A percentile compares a stretch with the other conserved stretches of the same genome.
Evolutionary conservation across 1,140 invertebrate species (phyloP).

Genomic region (Euschistus heros): DNA sequence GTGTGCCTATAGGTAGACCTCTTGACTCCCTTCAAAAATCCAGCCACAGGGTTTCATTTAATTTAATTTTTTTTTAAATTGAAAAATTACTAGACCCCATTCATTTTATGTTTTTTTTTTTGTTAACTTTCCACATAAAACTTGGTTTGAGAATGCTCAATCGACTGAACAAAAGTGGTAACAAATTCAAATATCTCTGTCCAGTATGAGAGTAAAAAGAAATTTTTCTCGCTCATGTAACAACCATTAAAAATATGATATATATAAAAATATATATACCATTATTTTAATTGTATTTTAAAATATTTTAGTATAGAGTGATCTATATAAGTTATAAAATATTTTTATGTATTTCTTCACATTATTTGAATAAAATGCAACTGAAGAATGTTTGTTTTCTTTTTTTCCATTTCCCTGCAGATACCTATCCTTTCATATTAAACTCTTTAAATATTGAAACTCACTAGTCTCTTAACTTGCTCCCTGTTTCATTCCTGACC

Average conservation of each 20-base stretch:
- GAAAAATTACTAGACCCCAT: not conserved
- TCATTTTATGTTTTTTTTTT: not conserved
- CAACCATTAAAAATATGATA: constrained; percentile 16
- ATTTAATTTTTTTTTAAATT: not conserved
- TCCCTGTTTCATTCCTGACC: too few species aligned
- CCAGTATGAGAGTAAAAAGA: constrained; percentile 10
- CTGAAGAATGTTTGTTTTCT: not conserved
- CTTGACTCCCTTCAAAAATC: not conserved
- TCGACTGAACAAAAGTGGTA: constrained; percentile 11
- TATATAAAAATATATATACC: constrained; percentile 18
- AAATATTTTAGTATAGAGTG: constrained; percentile 20
- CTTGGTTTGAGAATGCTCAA: constrained; percentile 14
- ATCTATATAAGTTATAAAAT: constrained; percentile 19
- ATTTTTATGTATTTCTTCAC: constrained; percentile 21
- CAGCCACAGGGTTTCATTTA: not conserved
- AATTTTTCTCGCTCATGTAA: constrained; percentile 18
- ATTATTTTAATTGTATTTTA: constrained; percentile 20
- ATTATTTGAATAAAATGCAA: constrained; percentile 21
- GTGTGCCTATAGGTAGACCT: too few species aligned
- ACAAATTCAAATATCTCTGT: constrained; percentile 14
- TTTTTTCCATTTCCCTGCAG: not conserved
- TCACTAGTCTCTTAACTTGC: too few species aligned
- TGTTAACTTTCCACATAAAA: not conserved
- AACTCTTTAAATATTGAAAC: too few species aligned
- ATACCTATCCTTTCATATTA: too few species aligned